A percentile compares a stretch with the other conserved stretches of the same genome.
Conservation (phyloP, 2,888 invertebrate genomes). For the Myopa testacea region DNA sequence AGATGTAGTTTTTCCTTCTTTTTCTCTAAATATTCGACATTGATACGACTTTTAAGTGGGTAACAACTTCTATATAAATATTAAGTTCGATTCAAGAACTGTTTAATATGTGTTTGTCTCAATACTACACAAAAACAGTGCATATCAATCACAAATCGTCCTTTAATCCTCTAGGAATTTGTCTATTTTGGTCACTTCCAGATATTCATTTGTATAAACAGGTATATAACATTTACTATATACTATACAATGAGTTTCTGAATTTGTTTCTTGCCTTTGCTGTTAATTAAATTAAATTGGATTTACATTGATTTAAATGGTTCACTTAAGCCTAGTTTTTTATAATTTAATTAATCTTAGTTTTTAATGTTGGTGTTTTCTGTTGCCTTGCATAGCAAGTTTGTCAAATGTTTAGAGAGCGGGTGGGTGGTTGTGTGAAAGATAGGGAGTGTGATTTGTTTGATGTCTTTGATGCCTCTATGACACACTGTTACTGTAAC, state of each 20-base stretch:
- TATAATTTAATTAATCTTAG: constrained; percentile 35
- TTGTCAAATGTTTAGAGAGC: constrained; percentile 52
- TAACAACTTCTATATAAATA: not conserved
- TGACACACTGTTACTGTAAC: constrained; percentile 12
- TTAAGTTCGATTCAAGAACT: not conserved
- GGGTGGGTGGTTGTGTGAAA: constrained; percentile 28
- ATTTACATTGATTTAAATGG: constrained; percentile 31
- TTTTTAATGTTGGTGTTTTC: constrained; percentile 42
- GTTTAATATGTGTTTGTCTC: no score
- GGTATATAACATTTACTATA: constrained; percentile 45
- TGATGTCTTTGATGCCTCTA: no score
- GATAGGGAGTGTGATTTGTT: no score
- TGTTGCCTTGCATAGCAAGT: constrained; percentile 62
- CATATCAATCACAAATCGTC: no score
- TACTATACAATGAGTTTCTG: constrained; percentile 43
- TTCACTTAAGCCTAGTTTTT: not conserved
- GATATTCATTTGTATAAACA: constrained; percentile 38
- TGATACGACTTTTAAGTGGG: not conserved
- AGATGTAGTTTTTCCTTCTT: not conserved
- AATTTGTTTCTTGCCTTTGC: constrained; percentile 45
- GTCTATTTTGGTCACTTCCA: not conserved
- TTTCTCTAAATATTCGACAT: not conserved
- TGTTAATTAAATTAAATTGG: constrained; percentile 52
- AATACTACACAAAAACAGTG: no score
- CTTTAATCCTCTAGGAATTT: no score